phyloP scores from a whole-genome alignment of 23 tunicate genomes.

The Aplidium turbinatum region DNA sequence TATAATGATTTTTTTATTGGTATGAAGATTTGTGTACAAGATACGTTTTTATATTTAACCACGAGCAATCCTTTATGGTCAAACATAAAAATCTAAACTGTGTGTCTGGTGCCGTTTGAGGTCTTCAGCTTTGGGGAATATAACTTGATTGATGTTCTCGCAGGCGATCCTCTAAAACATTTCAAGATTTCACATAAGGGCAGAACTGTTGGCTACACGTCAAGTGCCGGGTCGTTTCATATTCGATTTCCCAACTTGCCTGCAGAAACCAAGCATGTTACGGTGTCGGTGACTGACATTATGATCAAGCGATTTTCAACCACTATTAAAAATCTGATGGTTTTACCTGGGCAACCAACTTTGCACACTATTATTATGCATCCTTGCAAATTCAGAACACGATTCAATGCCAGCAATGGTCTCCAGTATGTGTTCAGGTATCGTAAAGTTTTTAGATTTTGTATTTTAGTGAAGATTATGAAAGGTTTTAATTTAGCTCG shows the following conservation, averaged over 20 bases:
- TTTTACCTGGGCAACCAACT: conserved; percentile 65
- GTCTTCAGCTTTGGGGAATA: no score
- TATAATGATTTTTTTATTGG: no score
- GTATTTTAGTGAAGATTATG: neutral
- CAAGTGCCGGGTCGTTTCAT: conserved; percentile 77
- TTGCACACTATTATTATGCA: conserved; percentile 57
- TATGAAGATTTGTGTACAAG: no score
- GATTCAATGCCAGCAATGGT: conserved; percentile 57
- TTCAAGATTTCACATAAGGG: conserved; percentile 62
- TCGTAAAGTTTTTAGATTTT: neutral
- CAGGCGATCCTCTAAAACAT: conserved; percentile 57
- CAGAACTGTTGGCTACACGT: conserved; percentile 79
- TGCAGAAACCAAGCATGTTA: conserved; percentile 63
- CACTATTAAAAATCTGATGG: conserved; percentile 68
- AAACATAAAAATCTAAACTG: no score
- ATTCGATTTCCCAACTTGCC: conserved; percentile 55
- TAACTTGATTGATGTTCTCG: neutral
- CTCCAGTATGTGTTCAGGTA: conserved; percentile 61
- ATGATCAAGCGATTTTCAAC: conserved; percentile 53
- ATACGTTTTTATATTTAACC: no score
- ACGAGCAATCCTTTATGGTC: no score
- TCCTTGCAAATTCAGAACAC: conserved; percentile 17
- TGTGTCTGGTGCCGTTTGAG: no score
- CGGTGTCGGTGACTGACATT: conserved; percentile 71
- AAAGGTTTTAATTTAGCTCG: neutral